phyloP scores from a whole-genome alignment of 2,888 invertebrate species.

The Odontocerum albicorne region DNA sequence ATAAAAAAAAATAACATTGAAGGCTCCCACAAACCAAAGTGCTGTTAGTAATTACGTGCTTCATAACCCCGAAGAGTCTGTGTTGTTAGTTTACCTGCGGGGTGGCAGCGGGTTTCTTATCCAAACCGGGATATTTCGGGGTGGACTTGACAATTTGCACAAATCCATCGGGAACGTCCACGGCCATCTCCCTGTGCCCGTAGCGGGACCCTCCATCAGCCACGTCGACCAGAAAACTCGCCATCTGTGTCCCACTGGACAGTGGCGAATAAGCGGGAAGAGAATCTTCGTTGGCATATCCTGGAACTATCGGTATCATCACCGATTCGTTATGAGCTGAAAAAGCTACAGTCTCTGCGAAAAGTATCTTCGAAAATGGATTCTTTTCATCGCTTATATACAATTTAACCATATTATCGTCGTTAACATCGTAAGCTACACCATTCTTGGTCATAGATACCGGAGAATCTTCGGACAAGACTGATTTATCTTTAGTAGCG shows the following conservation, averaged over 20 bases:
- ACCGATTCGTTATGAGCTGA: constrained; percentile 57
- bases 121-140: constrained; percentile 66
- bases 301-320: constrained; percentile 42
- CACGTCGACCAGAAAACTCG: constrained; percentile 42
- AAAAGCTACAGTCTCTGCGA: constrained; percentile 50
- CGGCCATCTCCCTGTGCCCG: constrained; percentile 68
- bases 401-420: constrained; percentile 53
- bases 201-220: constrained; percentile 43
- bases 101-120: constrained; percentile 53
- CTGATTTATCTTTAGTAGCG: constrained; percentile 34
- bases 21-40: constrained; percentile 2
- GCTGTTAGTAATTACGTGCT: constrained; percentile 22
- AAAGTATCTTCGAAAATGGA: constrained; percentile 50
- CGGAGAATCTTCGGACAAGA: constrained; percentile 43
- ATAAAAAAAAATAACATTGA: background rate
- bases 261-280: constrained; percentile 50
- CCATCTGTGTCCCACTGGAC: constrained; percentile 51
- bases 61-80: constrained; percentile 4
- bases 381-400: constrained; percentile 54
- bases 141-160: constrained; percentile 79
- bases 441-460: constrained; percentile 32
- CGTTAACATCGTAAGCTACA: constrained; percentile 41
- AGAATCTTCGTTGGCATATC: constrained; percentile 26
- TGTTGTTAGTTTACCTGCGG: constrained; percentile 35
- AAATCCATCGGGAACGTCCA: constrained; percentile 88